Conservation (phyloP, 2,113 vertebrate species). For the Alaudala cheleensis region DNA sequence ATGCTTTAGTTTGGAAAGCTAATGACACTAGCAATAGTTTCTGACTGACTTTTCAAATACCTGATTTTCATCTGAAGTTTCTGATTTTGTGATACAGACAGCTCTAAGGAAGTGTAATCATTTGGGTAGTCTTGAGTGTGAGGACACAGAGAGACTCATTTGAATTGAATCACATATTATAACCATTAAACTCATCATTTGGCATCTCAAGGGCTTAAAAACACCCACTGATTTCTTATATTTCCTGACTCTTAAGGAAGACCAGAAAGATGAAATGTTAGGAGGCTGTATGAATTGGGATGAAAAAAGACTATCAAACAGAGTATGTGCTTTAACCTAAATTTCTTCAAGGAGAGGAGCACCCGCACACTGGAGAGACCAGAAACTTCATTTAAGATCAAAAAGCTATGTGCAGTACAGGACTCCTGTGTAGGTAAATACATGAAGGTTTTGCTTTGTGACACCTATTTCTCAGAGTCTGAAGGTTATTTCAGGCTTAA, state of each 20-base stretch:
- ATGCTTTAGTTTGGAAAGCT: background rate
- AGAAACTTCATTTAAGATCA: background rate
- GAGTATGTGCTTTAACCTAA: background rate
- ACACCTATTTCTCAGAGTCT: background rate
- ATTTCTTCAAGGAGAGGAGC: background rate
- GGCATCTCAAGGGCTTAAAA: slow-evolving; percentile 21
- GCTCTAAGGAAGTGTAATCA: background rate
- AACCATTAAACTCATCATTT: slow-evolving; percentile 18
- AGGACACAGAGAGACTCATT: background rate
- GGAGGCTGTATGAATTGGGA: background rate
- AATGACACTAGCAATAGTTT: background rate
- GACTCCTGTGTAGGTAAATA: background rate
- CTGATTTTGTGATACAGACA: background rate
- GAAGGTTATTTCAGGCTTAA: background rate
- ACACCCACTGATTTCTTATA: slow-evolving; percentile 20
- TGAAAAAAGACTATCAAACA: background rate
- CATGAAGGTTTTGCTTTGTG: background rate
- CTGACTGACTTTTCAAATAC: background rate
- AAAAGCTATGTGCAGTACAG: background rate
- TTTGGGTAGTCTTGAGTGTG: background rate
- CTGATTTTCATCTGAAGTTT: background rate
- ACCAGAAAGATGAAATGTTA: background rate
- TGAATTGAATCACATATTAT: slow-evolving; percentile 25
- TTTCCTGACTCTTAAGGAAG: slow-evolving; percentile 28
- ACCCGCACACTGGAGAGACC: background rate